Evolutionary conservation across 2,888 invertebrate species (phyloP), one percentile per base, ranked within the genome.

Genomic region (Gryllus longicercus): DNA sequence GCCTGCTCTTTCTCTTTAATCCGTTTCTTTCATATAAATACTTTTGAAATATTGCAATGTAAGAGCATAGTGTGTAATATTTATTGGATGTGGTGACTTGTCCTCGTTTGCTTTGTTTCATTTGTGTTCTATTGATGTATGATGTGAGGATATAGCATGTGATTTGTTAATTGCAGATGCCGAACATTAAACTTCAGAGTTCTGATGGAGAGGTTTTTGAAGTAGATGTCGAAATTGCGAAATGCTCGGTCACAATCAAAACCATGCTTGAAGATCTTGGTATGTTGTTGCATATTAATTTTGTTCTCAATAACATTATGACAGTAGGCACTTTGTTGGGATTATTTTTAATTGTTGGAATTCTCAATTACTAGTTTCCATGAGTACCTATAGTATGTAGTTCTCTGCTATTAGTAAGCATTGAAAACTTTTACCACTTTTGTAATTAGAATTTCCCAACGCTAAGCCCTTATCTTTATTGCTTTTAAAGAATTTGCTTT

Each of bases 191-290:
- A 86, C 89, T 98, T 83, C 96, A 97, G 87, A 97, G 97, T 82
- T 96, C 96, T 1, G 98, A 99, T 88, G 96, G 95, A 79, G 98
- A 98, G 87, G 93, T 95, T 49, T 99, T 99, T 86, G 96, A 96
- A 84, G 97, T 98, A 0, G 98, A 98, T 85, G 95, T 97, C 1
- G 97, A 98, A 87, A 97, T 99, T 81, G 98, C 98, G 77, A 96
- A 97, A 90, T 97, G 97, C 87, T 98, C 98, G 0, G 96, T 97
- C 21, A 99, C 98, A 0, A 98, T 99, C 84, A 98, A 98, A 88
- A 99, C 98, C 5, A 99, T 99, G 96, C 90, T 99, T 84, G 98
- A 98, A 88, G 95, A 96, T 88, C 89, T 96, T 82, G 95, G 95
- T 86, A 83, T 84, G 83, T 21, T 50, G 18, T 76, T 3, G 38